Evolutionary conservation across 2,113 vertebrate genomes (phyloP).

Genomic region (Cavia porcellus): DNA sequence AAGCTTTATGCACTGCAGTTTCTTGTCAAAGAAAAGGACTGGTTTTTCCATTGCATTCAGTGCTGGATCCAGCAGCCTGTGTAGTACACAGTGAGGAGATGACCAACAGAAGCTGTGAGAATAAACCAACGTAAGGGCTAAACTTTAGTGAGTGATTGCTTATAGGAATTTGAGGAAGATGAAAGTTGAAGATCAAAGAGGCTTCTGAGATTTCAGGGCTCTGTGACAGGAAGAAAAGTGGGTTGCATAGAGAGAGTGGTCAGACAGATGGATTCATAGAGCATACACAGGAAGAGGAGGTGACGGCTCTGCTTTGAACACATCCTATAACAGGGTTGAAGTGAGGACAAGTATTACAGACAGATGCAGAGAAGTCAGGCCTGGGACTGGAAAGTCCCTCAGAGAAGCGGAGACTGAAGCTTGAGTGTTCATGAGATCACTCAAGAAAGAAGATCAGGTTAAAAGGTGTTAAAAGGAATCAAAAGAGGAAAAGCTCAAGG

Average conservation of each 20-base stretch:
- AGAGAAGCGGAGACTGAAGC: not conserved
- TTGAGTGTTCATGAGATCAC: too few relatives aligned
- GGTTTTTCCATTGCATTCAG: not conserved
- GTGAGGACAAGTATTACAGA: accelerated
- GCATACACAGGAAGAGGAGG: not conserved
- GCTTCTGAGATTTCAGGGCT: not conserved
- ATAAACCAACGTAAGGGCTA: accelerated
- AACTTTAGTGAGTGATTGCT: not conserved
- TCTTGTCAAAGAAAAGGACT: not conserved
- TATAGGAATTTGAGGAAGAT: not conserved
- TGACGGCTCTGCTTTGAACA: not conserved
- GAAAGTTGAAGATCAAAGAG: not conserved
- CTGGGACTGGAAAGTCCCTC: not conserved
- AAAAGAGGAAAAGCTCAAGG: not conserved
- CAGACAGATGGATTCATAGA: accelerated
- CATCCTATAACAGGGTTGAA: accelerated
- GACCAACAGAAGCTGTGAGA: not conserved
- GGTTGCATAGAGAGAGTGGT: not conserved
- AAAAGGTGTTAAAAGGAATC: not conserved
- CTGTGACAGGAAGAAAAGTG: not conserved
- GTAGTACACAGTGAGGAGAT: not conserved
- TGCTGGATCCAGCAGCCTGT: not conserved
- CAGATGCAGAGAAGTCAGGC: too few relatives aligned
- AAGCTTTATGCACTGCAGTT: accelerated
- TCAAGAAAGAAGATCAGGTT: not conserved